A percentile compares a stretch with the other conserved stretches of the same genome.
phyloP scores from a whole-genome alignment of 2,888 invertebrate species.

The Formica aserva region DNA sequence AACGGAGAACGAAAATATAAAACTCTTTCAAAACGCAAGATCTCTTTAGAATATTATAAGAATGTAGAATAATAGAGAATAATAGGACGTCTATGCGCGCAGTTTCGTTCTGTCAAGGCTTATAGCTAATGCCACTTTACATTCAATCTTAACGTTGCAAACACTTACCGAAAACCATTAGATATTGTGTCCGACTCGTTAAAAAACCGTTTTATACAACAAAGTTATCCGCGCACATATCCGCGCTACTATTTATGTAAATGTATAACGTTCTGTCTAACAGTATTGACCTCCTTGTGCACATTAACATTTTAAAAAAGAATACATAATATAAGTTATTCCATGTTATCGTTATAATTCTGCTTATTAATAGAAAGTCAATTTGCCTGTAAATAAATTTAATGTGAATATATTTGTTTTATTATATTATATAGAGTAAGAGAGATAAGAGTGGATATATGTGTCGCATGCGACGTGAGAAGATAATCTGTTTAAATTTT shows the following conservation, averaged over 20 bases:
- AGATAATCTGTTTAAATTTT: too few relatives aligned
- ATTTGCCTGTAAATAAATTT: neutral
- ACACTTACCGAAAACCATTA: constrained; percentile 73
- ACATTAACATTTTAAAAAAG: constrained; percentile 19
- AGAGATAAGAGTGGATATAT: too few relatives aligned
- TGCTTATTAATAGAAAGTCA: neutral
- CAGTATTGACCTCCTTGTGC: neutral
- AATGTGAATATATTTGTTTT: too few relatives aligned
- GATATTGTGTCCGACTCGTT: constrained; percentile 73
- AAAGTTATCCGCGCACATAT: constrained; percentile 63
- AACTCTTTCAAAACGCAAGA: constrained; percentile 37
- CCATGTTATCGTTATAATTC: neutral
- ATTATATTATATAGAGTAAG: too few relatives aligned
- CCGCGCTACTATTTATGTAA: constrained; percentile 2
- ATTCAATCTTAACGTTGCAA: constrained; percentile 73
- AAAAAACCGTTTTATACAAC: constrained; percentile 64
- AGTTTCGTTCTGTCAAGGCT: constrained; percentile 73
- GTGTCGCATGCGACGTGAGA: too few relatives aligned
- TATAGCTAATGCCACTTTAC: constrained; percentile 72
- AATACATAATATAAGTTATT: neutral
- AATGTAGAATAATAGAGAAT: constrained; percentile 52
- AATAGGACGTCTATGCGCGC: constrained; percentile 39
- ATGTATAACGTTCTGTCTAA: neutral
- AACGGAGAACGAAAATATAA: constrained; percentile 35
- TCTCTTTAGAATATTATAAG: constrained; percentile 48